These are phyloP conservation scores for Tragelaphus buxtoni DNA, from an alignment of 2,113 vertebrate species.

Conservation along the genomic window DNA sequence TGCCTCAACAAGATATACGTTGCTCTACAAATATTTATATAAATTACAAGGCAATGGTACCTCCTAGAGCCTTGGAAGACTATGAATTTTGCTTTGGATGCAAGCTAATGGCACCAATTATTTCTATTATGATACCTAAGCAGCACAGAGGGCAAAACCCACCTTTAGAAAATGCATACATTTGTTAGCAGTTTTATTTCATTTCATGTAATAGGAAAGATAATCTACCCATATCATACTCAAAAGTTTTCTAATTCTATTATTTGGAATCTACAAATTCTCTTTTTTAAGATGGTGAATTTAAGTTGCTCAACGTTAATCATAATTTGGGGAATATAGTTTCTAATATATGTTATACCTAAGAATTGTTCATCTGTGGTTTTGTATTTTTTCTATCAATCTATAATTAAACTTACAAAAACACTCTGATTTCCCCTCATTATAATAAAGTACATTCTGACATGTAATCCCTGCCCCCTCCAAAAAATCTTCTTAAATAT, in stretches of 20 bases:
- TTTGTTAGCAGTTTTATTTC: not conserved
- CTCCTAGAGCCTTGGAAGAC: not conserved
- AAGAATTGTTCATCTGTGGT: constrained; percentile 75
- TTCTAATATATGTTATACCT: constrained; percentile 73
- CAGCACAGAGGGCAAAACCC: not conserved
- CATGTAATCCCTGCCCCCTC: not conserved
- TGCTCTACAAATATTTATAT: not conserved
- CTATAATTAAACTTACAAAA: constrained; percentile 79
- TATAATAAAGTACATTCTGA: constrained; percentile 68
- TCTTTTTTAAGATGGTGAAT: constrained; percentile 72
- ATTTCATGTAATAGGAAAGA: not conserved
- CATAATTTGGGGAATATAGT: constrained; percentile 74
- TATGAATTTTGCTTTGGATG: not conserved
- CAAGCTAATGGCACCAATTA: not conserved
- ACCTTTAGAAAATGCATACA: not conserved
- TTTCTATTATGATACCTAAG: not conserved
- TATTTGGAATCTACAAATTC: constrained; percentile 77
- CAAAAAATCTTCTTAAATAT: not conserved
- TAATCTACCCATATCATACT: not conserved
- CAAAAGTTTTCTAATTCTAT: constrained; percentile 69
- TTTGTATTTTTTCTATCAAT: constrained; percentile 76
- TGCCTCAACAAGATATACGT: not conserved
- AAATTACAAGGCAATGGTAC: not conserved
- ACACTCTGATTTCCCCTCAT: constrained; percentile 71
- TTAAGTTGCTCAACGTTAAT: constrained; percentile 79